Evolutionary conservation across 1,140 invertebrate species (phyloP).

Genomic region (Drosophila subobscura): DNA sequence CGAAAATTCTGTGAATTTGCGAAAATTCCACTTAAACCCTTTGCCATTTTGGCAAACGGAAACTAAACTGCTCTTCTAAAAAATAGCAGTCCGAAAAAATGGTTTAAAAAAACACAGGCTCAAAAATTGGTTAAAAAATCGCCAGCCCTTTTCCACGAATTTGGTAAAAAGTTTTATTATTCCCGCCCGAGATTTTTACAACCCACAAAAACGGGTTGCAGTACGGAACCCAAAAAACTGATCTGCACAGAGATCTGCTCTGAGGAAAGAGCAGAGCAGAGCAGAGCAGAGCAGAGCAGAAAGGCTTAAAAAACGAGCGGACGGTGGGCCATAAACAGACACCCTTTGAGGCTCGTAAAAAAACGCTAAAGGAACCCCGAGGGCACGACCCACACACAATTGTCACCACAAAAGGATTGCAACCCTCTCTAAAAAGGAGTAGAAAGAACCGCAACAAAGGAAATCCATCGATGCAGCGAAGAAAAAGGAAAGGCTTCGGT

Average conservation of each 20-base stretch:
- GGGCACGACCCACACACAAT: constrained; percentile 42
- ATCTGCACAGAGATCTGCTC: not conserved
- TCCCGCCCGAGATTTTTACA: constrained; percentile 33
- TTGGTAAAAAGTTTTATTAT: constrained; percentile 46
- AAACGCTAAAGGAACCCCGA: constrained; percentile 21
- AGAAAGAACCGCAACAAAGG: constrained; percentile 69
- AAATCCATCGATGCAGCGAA: constrained; percentile 24
- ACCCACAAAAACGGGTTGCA: constrained; percentile 7
- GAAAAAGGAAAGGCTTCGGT: constrained; percentile 35
- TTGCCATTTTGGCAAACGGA: constrained; percentile 41
- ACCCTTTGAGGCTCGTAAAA: constrained; percentile 20
- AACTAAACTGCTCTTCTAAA: constrained; percentile 52
- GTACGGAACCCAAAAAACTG: constrained; percentile 6
- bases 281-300: constrained; percentile 66
- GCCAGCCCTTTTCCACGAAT: constrained; percentile 39
- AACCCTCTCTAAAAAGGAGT: constrained; percentile 66
- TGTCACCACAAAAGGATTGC: constrained; percentile 54
- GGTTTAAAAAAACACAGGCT: constrained; percentile 5
- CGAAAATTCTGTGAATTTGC: constrained; percentile 42
- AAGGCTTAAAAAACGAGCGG: constrained; percentile 74
- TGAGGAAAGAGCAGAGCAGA: constrained; percentile 11
- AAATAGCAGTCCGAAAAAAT: constrained; percentile 37
- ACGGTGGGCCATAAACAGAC: constrained; percentile 32
- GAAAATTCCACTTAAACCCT: constrained; percentile 54
- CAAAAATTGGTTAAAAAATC: constrained; percentile 33